Evolutionary conservation across 2,113 vertebrate species (phyloP), one percentile per base, ranked within the genome.

Genomic region (Ornithorhynchus anatinus): DNA sequence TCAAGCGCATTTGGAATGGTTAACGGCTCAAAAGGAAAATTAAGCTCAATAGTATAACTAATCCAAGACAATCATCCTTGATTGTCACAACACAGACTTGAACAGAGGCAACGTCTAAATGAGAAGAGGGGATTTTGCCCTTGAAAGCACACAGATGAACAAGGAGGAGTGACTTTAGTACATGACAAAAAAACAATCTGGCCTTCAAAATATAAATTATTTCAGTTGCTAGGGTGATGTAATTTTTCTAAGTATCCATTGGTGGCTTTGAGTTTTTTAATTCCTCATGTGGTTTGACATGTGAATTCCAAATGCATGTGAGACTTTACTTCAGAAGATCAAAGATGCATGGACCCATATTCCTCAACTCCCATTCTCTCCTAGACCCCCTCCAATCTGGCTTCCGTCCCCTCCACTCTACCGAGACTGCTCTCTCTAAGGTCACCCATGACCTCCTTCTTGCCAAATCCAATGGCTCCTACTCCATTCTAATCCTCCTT

Each of bases 1-100:
- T 69, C 51, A 60, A 47, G 33, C 37, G 72, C 52, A 72, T 58
- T 86, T 84, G 29, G 40, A 80, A 79, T 39, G 7, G 22, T 77
- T 86, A 82, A 22, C 52, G 72, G 33, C 51, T 72, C 77, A 61
- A 70, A 63, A 69, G 39, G 5, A 60, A 87, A 81, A 66, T 63
- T 66, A 78, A 80, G 6, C 33, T 70, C 63, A 70, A 75, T 33
- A 37, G 19, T 72, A 25, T 61, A 56, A 76, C 81, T 75, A 60
- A 82, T 75, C 51, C 19, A 73, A 76, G 50, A 88, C 77, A 85
- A 89, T 71, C 37, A 66, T 16, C 78, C 53, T 43, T 59, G 36
- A 32, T 77, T 80, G 32, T 78, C 51, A 69, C 45, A 74, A 42
- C 54, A 77, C 22, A 54, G 50, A 3, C 47, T 5, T 20, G 19